Percentiles rank a stretch among this genome's conserved stretches.
Conservation (phyloP, 2,113 vertebrate species). For the Tautogolabrus adspersus region DNA sequence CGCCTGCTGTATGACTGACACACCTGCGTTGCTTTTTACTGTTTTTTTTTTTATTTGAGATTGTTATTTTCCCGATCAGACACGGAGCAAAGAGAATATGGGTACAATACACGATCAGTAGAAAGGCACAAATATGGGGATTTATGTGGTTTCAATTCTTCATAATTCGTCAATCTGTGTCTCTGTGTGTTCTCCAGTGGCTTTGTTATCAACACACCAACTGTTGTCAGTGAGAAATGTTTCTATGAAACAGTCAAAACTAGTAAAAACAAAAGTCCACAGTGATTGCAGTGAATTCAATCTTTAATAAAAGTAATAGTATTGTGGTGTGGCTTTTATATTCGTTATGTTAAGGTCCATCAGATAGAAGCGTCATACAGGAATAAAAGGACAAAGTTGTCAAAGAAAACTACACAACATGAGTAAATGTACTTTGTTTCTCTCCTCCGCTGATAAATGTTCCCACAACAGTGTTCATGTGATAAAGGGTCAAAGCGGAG, state of each 20-base stretch:
- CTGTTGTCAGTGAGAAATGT: not conserved
- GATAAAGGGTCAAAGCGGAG: constrained; percentile 11
- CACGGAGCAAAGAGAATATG: no score
- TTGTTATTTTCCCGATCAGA: no score
- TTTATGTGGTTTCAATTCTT: no score
- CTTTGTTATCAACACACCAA: not conserved
- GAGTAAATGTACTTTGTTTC: not conserved
- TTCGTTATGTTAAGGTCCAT: not conserved
- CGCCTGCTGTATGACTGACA: no score
- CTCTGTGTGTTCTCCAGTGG: not conserved
- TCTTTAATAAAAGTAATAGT: not conserved
- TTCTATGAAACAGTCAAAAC: no score
- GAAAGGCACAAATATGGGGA: no score
- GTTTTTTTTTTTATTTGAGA: no score
- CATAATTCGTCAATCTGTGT: not conserved
- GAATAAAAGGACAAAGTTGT: not conserved
- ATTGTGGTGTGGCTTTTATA: not conserved
- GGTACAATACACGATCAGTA: no score
- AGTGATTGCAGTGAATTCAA: no score
- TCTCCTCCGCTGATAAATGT: constrained; percentile 19
- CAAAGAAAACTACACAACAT: not conserved
- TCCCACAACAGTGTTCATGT: not conserved
- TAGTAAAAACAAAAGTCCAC: no score
- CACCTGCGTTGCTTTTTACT: no score
- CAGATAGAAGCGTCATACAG: not conserved